These are phyloP conservation scores for Chymomyza procnemis DNA, from an alignment of 2,888 invertebrate species.

Conservation along the genomic window DNA sequence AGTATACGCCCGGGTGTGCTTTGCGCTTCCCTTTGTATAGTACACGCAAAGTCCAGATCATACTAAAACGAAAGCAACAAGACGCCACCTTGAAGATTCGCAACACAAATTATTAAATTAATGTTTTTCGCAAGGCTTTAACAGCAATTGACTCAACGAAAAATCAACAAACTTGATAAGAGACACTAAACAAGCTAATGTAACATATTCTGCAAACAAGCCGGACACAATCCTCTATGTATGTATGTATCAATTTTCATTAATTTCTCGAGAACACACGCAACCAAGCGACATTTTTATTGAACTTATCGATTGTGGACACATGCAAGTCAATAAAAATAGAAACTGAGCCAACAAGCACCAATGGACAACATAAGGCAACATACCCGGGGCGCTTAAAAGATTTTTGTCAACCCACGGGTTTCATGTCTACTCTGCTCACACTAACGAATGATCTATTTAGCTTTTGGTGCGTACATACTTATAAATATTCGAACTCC, in stretches of 20 bases:
- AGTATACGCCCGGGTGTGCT: constrained; percentile 54
- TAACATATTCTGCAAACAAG: background rate
- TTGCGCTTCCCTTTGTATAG: constrained; percentile 4
- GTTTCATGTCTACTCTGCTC: background rate
- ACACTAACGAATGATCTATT: background rate
- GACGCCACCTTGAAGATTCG: background rate
- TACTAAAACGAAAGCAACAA: background rate
- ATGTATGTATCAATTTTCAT: constrained; percentile 5
- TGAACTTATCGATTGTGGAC: constrained; percentile 18
- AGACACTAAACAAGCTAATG: background rate
- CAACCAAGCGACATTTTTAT: constrained; percentile 3
- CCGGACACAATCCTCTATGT: background rate
- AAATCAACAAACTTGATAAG: background rate
- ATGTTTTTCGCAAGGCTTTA: background rate
- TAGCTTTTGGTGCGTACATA: background rate
- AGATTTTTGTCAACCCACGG: background rate
- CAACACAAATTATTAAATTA: background rate
- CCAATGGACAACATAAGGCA: background rate
- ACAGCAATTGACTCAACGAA: background rate
- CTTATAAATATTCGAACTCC: background rate
- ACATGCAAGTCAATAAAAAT: constrained; percentile 16
- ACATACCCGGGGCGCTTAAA: background rate
- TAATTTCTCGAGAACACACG: background rate
- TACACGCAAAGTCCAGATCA: background rate
- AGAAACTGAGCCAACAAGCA: background rate